Evolutionary conservation across 1,140 invertebrate species (phyloP), one percentile per base, ranked within the genome.

Genomic region (Drosophila yakuba): DNA sequence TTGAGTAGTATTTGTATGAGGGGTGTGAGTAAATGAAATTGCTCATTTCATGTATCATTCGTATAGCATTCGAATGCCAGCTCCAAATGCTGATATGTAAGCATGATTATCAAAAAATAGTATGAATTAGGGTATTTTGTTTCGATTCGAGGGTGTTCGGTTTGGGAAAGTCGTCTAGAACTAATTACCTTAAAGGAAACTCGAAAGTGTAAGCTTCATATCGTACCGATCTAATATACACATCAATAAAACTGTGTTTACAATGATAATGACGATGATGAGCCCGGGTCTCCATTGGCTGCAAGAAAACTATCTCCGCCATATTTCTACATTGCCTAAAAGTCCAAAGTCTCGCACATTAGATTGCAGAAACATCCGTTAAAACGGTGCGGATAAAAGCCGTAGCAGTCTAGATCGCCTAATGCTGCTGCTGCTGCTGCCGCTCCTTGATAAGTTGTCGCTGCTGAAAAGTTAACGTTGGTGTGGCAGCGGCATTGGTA

Each of bases 51-150:
- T 52, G 48, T 61, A 66, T 67, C 54, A 38, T 68, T 74, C 59
- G 64, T 45, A 63, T 43, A 80, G 72, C 78, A 88, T 77, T 86
- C 62, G 75, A 88, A 85, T 84, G 75, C 78, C 71, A 62, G 71
- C 71, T 88, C 55, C 80, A 77, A 80, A 89, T 89, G 77, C 77
- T 89, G 84, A 89, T 89, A 89, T 89, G 84, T 89, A 78, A 88
- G 84, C 80, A 89, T 89, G 84, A 89, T 89, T 89, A 89, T 89
- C 84, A 73, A 89, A 86, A 89, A 89, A 80, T 80, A 80, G 48
- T 62, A 64, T 56, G 55, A 75, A 58, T 82, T 57, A 4, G 41
- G 32, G 47, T 57, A 5, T 35, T 55, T 44, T 59, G 67, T 63
- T 61, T 57, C 15, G 38, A 20, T 43, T 28, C 6, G 8, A 32